Conservation (phyloP, 2,113 vertebrate species). For the Arothron firmamentum region DNA sequence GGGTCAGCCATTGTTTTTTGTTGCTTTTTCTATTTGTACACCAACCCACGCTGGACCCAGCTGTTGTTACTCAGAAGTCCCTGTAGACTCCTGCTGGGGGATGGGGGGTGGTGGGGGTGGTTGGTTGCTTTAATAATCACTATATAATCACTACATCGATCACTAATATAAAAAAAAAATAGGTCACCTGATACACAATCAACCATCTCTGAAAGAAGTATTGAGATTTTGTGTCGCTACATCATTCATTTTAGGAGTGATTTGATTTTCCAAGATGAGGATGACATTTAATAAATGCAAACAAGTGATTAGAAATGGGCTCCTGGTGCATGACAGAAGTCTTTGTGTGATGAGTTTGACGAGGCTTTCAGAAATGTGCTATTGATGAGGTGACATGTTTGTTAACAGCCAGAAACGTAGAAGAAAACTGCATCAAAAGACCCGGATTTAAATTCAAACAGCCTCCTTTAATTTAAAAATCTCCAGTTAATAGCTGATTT, state of each 20-base stretch:
- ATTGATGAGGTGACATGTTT: too few species aligned
- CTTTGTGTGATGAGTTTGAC: conserved; percentile 3
- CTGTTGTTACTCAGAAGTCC: too few species aligned
- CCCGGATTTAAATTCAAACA: too few species aligned
- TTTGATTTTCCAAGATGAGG: conserved; percentile 13
- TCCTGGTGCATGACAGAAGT: not conserved
- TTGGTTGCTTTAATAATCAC: conserved; percentile 8
- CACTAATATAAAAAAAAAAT: conserved; percentile 16
- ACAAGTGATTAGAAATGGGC: conserved; percentile 16
- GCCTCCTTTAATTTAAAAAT: not conserved
- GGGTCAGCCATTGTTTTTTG: not conserved
- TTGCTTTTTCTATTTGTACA: conserved; percentile 2
- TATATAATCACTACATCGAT: conserved; percentile 16
- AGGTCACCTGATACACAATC: conserved; percentile 34
- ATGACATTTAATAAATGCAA: conserved; percentile 36
- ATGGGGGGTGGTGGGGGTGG: not conserved
- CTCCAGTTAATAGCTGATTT: too few species aligned
- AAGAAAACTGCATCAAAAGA: too few species aligned
- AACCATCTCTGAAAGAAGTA: conserved; percentile 29
- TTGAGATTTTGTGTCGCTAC: conserved; percentile 14
- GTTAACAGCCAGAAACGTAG: too few species aligned
- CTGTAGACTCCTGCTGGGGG: too few species aligned
- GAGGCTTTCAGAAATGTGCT: not conserved
- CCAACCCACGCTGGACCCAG: conserved; percentile 1
- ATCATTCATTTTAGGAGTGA: conserved; percentile 10